phyloP scores from a whole-genome alignment of 2,113 vertebrate genomes.

The Origma solitaria region DNA sequence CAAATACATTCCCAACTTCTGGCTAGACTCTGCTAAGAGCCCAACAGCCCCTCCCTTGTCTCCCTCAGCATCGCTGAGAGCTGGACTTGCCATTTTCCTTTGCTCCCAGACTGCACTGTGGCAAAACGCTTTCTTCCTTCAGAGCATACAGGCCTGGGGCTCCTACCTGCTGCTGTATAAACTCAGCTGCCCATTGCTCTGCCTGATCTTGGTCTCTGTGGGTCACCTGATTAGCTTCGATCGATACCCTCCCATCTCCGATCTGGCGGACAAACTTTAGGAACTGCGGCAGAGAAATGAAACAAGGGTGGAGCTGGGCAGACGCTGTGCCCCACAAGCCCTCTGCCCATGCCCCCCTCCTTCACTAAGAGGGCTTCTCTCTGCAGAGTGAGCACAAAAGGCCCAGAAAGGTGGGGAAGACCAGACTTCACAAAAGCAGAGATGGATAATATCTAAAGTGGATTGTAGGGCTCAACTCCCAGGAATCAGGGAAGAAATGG shows the following conservation, averaged over 20 bases:
- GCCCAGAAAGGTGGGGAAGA: not conserved
- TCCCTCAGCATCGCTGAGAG: not conserved
- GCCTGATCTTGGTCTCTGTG: conserved; percentile 91
- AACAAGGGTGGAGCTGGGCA: conserved; percentile 67
- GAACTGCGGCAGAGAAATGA: conserved; percentile 90
- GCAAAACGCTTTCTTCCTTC: conserved; percentile 28
- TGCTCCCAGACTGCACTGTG: not conserved
- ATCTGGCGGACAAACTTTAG: conserved; percentile 98
- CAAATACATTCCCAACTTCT: not conserved
- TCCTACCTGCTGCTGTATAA: conserved; percentile 95
- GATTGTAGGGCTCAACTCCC: not conserved
- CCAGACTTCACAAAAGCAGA: not conserved
- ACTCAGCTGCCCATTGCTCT: conserved; percentile 91
- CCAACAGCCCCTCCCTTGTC: not conserved
- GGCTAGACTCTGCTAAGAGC: conserved; percentile 2
- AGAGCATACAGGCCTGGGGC: conserved; percentile 20
- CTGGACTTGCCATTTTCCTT: not conserved
- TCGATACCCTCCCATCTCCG: conserved; percentile 94
- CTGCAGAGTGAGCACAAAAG: not conserved
- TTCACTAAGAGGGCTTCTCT: not conserved
- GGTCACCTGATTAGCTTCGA: conserved; percentile 84
- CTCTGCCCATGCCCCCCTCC: not conserved
- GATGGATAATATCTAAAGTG: not conserved
- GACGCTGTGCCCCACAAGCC: conserved; percentile 3
- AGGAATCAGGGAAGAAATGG: not conserved